phyloP scores from a whole-genome alignment of 2,113 vertebrate genomes.

The Halichoeres trimaculatus region DNA sequence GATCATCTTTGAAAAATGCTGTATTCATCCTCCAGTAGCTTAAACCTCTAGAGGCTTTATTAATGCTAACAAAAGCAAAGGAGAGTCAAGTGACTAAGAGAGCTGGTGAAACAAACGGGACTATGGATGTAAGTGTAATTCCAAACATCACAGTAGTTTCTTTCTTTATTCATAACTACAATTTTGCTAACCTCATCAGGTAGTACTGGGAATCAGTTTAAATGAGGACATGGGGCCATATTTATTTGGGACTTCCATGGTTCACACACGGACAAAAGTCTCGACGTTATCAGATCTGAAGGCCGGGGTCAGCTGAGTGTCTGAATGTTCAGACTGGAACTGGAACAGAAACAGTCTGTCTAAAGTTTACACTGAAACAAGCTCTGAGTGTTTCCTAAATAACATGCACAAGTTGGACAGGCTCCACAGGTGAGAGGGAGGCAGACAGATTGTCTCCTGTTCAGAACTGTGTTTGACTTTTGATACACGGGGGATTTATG shows the following conservation, averaged over 20 bases:
- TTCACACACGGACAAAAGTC: not conserved
- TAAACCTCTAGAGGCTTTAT: too few species aligned
- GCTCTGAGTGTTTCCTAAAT: constrained; percentile 62
- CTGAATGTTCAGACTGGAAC: not conserved
- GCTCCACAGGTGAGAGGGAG: not conserved
- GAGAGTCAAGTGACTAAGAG: too few species aligned
- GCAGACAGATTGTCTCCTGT: not conserved
- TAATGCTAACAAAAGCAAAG: too few species aligned
- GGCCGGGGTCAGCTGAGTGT: not conserved
- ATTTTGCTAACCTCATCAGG: too few species aligned
- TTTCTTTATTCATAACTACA: too few species aligned
- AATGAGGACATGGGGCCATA: not conserved
- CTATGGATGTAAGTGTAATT: too few species aligned
- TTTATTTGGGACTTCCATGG: not conserved
- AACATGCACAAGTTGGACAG: constrained; percentile 3
- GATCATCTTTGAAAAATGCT: too few species aligned
- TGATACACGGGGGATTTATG: not conserved
- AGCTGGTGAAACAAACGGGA: too few species aligned
- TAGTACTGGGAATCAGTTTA: not conserved
- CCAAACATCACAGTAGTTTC: too few species aligned
- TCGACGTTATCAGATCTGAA: not conserved
- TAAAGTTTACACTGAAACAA: constrained; percentile 45
- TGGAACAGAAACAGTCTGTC: not conserved
- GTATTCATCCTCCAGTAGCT: too few species aligned
- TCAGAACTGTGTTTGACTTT: not conserved